Evolutionary conservation across 64 coral and sea anemone species (phyloP).

Genomic region (Exaiptasia diaphana): DNA sequence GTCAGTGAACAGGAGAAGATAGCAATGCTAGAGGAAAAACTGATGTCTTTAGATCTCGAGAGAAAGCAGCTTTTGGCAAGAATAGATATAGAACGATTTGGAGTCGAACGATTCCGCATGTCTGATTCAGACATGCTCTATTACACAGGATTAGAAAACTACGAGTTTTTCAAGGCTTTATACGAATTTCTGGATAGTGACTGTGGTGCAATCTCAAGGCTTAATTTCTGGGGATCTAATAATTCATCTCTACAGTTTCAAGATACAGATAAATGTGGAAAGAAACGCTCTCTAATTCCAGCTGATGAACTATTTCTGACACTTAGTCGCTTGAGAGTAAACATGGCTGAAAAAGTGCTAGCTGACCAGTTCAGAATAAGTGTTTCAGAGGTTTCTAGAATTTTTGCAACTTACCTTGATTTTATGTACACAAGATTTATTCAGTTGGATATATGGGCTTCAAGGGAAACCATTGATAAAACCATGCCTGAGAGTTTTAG

Average conservation of each 20-base stretch:
- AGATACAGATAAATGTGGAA: constrained; percentile 38
- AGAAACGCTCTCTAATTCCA: constrained; percentile 28
- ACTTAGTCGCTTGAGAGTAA: constrained; percentile 37
- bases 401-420: constrained; percentile 49
- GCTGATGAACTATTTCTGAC: constrained; percentile 45
- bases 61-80: not conserved
- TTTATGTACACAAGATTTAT: constrained; percentile 56
- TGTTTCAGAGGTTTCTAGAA: constrained; percentile 31
- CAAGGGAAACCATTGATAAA: constrained; percentile 51
- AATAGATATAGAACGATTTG: not conserved
- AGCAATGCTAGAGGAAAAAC: not conserved
- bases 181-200: constrained; percentile 6
- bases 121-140: not conserved
- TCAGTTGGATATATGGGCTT: constrained; percentile 56
- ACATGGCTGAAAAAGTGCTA: constrained; percentile 60
- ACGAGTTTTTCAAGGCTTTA: not conserved
- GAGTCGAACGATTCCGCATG: not conserved
- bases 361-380: constrained; percentile 39
- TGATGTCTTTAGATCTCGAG: constrained; percentile 7
- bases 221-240: constrained; percentile 71
- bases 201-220: not conserved
- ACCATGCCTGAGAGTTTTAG: constrained; percentile 44
- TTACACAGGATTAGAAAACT: not conserved
- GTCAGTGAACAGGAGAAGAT: not conserved
- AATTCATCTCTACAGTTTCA: constrained; percentile 3